phyloP scores from a whole-genome alignment of 2,888 invertebrate genomes.

The Seira musarum region DNA sequence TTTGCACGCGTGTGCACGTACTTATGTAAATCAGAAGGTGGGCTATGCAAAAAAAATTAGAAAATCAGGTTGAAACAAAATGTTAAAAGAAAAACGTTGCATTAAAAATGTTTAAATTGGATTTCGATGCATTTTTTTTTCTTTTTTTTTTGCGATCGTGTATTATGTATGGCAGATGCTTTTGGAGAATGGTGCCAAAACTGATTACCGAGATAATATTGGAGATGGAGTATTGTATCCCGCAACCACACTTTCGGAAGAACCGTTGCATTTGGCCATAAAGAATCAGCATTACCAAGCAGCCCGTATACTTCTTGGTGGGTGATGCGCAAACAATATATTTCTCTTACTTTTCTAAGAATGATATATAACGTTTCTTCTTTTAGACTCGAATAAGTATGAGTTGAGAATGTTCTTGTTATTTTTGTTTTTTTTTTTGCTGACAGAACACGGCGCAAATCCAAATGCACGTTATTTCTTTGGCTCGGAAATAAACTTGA shows the following conservation, averaged over 20 bases:
- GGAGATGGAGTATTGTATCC: slow-evolving; percentile 75
- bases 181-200: slow-evolving; percentile 83
- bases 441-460: slow-evolving; percentile 84
- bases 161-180: slow-evolving; percentile 77
- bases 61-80: too few relatives aligned
- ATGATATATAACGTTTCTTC: too few relatives aligned
- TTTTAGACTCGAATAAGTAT: neutral
- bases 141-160: too few relatives aligned
- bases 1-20: too few relatives aligned
- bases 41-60: too few relatives aligned
- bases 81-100: too few relatives aligned
- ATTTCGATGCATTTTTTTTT: too few relatives aligned
- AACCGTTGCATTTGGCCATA: slow-evolving; percentile 90
- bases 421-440: too few relatives aligned
- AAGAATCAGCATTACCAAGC: slow-evolving; percentile 85
- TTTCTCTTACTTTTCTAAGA: neutral
- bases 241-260: slow-evolving; percentile 77
- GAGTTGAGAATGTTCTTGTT: neutral
- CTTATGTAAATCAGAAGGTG: too few relatives aligned
- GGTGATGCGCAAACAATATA: neutral
- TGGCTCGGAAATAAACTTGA: slow-evolving; percentile 90
- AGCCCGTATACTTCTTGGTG: slow-evolving; percentile 71
- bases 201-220: slow-evolving; percentile 84
- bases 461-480: slow-evolving; percentile 94
- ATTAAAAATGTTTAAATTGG: too few relatives aligned